These are phyloP conservation scores for Machimus atricapillus DNA, from an alignment of 2,888 invertebrate genomes.

Conservation along the genomic window DNA sequence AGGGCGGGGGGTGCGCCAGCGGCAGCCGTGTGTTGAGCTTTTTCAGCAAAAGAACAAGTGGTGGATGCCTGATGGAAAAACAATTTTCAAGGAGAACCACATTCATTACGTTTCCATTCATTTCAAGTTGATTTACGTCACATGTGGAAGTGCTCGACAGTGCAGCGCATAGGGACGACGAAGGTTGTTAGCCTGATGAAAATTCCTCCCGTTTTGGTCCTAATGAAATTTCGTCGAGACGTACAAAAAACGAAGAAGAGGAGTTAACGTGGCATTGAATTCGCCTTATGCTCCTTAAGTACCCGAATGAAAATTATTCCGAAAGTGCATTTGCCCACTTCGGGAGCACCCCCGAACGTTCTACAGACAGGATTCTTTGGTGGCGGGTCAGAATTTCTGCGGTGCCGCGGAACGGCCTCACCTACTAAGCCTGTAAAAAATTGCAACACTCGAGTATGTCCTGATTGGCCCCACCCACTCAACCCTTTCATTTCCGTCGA, in stretches of 20 bases:
- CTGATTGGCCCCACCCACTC: not conserved
- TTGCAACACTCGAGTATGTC: not conserved
- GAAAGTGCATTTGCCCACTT: not conserved
- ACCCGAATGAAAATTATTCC: not conserved
- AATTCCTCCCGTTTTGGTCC: slow-evolving; percentile 1
- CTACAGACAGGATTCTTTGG: not conserved
- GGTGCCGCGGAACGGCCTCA: not conserved
- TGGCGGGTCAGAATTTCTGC: not conserved
- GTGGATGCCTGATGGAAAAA: slow-evolving; percentile 37
- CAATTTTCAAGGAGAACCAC: slow-evolving; percentile 38
- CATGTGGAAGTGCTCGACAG: slow-evolving; percentile 14
- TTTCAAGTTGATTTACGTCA: slow-evolving; percentile 39
- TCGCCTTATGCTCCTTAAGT: slow-evolving; percentile 2
- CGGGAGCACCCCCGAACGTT: not conserved
- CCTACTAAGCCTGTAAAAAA: not conserved
- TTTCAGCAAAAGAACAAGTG: slow-evolving; percentile 7
- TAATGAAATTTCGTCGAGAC: slow-evolving; percentile 33
- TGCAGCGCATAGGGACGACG: not conserved
- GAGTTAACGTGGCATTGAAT: slow-evolving; percentile 13
- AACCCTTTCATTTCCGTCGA: not conserved
- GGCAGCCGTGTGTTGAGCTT: not conserved
- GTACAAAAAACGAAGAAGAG: not conserved
- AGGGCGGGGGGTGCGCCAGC: not conserved
- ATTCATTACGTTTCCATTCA: slow-evolving; percentile 37
- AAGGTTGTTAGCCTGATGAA: slow-evolving; percentile 37